phyloP scores from a whole-genome alignment of 2,888 invertebrate genomes.

The Drosophila austrosaltans region DNA sequence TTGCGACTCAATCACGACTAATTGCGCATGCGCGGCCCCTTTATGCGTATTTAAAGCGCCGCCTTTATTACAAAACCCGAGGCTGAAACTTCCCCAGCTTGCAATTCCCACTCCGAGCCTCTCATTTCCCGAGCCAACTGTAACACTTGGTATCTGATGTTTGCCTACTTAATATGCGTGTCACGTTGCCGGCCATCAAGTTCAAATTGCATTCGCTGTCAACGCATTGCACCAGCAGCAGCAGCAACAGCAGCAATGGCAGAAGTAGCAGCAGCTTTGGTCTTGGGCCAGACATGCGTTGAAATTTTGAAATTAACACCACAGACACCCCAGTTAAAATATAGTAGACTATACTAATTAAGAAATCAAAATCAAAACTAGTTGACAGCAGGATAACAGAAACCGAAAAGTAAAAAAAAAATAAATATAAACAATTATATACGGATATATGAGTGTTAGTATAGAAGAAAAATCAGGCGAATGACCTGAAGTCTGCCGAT shows the following conservation, averaged over 20 bases:
- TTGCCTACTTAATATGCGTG: slow-evolving; percentile 75
- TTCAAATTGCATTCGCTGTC: slow-evolving; percentile 81
- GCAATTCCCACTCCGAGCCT: slow-evolving; percentile 13
- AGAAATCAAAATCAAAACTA: slow-evolving; percentile 69
- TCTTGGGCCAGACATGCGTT: slow-evolving; percentile 58
- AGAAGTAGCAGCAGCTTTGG: slow-evolving; percentile 11
- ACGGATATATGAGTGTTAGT: not conserved
- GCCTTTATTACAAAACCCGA: slow-evolving; percentile 70
- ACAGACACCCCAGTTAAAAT: slow-evolving; percentile 27
- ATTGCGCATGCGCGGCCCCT: slow-evolving; percentile 74
- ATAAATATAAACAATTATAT: slow-evolving; percentile 16
- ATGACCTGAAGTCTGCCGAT: slow-evolving; percentile 58
- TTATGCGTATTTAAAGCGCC: slow-evolving; percentile 75
- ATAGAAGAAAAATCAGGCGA: slow-evolving; percentile 41
- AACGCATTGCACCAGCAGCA: slow-evolving; percentile 65
- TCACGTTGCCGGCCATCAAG: slow-evolving; percentile 80
- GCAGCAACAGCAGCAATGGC: slow-evolving; percentile 12
- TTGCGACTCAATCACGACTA: slow-evolving; percentile 79
- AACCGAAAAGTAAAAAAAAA: slow-evolving; percentile 3
- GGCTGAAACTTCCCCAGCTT: slow-evolving; percentile 42
- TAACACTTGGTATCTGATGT: slow-evolving; percentile 12
- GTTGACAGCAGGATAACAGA: slow-evolving; percentile 64
- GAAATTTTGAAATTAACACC: slow-evolving; percentile 75
- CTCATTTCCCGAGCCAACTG: not conserved
- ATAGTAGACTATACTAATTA: slow-evolving; percentile 69